These are phyloP conservation scores for Magallana angulata DNA, from an alignment of 1,140 invertebrate species.

Conservation along the genomic window DNA sequence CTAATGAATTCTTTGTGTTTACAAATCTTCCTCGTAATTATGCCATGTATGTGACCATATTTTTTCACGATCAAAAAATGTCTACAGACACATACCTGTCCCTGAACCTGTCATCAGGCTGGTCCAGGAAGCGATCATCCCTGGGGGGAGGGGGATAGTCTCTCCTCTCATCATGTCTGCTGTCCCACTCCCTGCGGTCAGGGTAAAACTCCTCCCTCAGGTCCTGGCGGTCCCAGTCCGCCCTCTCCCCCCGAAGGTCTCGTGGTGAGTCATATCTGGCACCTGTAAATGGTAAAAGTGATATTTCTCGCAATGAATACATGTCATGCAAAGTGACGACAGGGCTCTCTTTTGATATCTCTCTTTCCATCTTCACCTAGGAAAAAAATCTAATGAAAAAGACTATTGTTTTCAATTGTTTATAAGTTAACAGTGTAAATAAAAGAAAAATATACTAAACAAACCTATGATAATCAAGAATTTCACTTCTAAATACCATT, in stretches of 20 bases:
- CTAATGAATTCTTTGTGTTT: no score
- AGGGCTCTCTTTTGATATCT: background rate
- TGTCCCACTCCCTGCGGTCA: slow-evolving; percentile 57
- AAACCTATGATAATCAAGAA: no score
- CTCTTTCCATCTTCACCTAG: background rate
- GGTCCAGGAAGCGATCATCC: slow-evolving; percentile 41
- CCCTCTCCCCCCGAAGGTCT: slow-evolving; percentile 40
- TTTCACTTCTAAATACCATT: no score
- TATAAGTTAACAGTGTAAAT: background rate
- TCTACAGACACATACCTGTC: background rate
- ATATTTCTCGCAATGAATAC: no score
- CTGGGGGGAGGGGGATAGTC: slow-evolving; percentile 42
- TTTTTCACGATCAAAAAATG: no score
- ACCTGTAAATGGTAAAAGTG: background rate
- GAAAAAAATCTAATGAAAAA: background rate
- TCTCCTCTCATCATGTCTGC: slow-evolving; percentile 41
- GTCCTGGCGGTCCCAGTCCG: slow-evolving; percentile 54
- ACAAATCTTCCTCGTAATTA: no score
- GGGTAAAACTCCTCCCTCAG: slow-evolving; percentile 48
- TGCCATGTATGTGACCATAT: no score
- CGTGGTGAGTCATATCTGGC: slow-evolving; percentile 44
- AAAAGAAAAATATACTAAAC: no score
- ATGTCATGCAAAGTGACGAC: no score
- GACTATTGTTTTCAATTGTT: background rate
- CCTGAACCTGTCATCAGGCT: slow-evolving; percentile 32